Percentiles rank a stretch among this genome's conserved stretches.
phyloP scores from a whole-genome alignment of 1,140 invertebrate genomes.

The Drosophila arizonae region DNA sequence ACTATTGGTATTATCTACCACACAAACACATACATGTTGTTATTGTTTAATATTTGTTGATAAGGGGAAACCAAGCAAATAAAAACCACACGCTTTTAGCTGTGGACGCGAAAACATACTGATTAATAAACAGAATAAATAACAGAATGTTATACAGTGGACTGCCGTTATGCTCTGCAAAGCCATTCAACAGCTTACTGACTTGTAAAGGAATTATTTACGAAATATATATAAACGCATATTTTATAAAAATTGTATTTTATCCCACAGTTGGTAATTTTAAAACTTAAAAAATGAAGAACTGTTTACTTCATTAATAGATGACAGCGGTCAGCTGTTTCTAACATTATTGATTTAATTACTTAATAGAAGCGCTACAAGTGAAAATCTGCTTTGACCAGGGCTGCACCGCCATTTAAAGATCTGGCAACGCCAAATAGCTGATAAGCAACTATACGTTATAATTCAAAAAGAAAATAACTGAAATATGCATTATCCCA shows the following conservation, averaged over 20 bases:
- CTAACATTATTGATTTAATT: not conserved
- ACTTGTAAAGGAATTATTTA: no score
- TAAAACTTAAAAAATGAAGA: no score
- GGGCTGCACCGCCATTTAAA: not conserved
- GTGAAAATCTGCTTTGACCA: not conserved
- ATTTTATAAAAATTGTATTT: no score
- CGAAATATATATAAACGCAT: no score
- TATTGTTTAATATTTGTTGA: conserved; percentile 22
- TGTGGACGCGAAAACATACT: conserved; percentile 4
- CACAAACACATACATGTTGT: not conserved
- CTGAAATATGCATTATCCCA: no score
- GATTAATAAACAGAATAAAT: not conserved
- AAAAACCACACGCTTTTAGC: conserved; percentile 20
- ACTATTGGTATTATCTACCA: not conserved
- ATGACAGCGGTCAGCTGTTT: conserved; percentile 5
- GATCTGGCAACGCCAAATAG: conserved; percentile 14
- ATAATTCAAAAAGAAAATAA: not conserved
- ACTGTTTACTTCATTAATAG: not conserved
- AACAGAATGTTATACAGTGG: conserved; percentile 19
- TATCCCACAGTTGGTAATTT: no score
- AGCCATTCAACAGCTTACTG: no score
- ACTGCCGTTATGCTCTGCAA: not conserved
- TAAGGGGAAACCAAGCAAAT: conserved; percentile 25
- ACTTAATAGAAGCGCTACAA: not conserved
- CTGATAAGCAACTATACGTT: not conserved